Conservation (phyloP, 2,797 vertebrate genomes). For the Ibycter americanus region DNA sequence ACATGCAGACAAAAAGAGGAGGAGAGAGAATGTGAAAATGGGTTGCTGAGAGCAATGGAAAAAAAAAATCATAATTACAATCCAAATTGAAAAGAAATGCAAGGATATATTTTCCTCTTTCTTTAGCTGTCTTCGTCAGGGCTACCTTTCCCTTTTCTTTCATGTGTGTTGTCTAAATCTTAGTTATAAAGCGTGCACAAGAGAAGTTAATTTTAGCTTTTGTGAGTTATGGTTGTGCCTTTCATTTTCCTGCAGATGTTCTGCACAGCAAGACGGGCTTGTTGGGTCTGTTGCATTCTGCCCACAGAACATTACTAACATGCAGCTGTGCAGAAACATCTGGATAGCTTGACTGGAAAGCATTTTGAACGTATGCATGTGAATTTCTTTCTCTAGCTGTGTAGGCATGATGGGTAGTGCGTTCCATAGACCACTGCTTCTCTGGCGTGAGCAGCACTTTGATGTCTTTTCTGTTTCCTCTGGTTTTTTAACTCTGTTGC, state of each 20-base stretch:
- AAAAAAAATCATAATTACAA: neutral
- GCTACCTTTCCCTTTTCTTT: neutral
- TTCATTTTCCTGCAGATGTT: slow-evolving; percentile 51
- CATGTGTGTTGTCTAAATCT: neutral
- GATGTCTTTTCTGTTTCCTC: neutral
- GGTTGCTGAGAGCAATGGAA: neutral
- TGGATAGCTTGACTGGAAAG: slow-evolving; percentile 15
- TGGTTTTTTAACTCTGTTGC: neutral
- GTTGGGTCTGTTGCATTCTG: neutral
- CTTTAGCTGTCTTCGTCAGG: neutral
- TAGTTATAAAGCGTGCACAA: neutral
- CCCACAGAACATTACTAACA: neutral
- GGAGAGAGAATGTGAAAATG: neutral
- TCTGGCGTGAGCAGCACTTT: neutral
- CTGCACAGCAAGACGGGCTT: neutral
- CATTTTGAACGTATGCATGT: neutral
- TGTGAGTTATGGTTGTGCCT: neutral
- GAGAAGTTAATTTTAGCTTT: slow-evolving; percentile 30
- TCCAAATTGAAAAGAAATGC: neutral
- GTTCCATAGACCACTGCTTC: neutral
- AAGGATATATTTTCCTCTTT: neutral
- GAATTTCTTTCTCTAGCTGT: neutral
- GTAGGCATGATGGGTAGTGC: neutral
- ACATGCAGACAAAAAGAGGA: neutral
- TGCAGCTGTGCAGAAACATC: slow-evolving; percentile 33